Evolutionary conservation across 2,113 vertebrate species (phyloP), one percentile per base, ranked within the genome.

Genomic region (Motacilla tschutschensis): DNA sequence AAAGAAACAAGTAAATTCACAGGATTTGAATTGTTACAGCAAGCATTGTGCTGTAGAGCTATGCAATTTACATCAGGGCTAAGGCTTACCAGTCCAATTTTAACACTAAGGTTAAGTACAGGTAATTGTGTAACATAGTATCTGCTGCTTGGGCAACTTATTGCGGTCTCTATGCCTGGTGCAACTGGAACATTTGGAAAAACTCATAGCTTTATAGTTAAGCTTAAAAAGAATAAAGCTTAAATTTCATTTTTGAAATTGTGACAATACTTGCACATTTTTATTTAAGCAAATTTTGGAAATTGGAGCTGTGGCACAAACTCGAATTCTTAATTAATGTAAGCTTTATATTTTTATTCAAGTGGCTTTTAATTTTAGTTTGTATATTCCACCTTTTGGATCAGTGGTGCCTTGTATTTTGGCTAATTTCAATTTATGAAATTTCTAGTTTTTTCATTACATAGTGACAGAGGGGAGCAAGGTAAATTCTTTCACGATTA

Each of bases 261-360:
- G 20, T 74, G 36, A 33, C 69, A 81, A 63, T 15, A 76, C 9
- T 87, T 40, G 12, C 2, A 15, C 31, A 54, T 81, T 46, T 71
- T 86, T 26, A 35, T 67, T 87, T 28, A 67, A 26, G 12, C 43
- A 17, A n/a, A 65, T 67, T 92, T 91, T 57, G 25, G 59, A 79
- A 62, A 89, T 53, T 17, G 12, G n/a, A 54, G 53, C 67, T 75
- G 24, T 60, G 70, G 38, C 50, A 69, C 54, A 81, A 89, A 71
- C 36, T 63, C 74, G 9, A 25, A 73, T 71, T 20, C 88, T 85
- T 35, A 48, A 63, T 86, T 74, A 89, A 18, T 35, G 31, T 67
- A 92, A 91, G 33, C 17, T 75, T 85, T 75, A 5, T 79, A 62
- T 76, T 79, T 86, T 95, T 55, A 44, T 63, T 88, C 50, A 35